Conservation (phyloP, 2,797 vertebrate genomes). For the Petrocephalus schoutedeni region DNA sequence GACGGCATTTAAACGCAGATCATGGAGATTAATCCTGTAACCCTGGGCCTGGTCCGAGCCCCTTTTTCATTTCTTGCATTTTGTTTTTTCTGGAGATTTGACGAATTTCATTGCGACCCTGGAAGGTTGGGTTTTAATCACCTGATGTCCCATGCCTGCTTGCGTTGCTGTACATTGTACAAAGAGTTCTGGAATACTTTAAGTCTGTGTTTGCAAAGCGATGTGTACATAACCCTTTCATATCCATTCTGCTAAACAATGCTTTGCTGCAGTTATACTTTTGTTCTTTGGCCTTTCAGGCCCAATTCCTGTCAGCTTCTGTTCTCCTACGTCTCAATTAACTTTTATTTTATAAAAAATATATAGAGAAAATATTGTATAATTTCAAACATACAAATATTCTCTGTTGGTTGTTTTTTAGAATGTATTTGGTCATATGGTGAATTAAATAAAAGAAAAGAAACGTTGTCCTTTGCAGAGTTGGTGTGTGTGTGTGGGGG, state of each 20-base stretch:
- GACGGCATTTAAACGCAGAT: not conserved
- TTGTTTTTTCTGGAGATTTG: not conserved
- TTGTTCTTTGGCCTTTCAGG: not conserved
- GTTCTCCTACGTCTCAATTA: not conserved
- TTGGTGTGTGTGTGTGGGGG: not conserved
- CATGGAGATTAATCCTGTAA: not conserved
- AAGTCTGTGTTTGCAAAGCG: not conserved
- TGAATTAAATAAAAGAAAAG: constrained; percentile 63
- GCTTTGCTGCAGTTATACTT: not conserved
- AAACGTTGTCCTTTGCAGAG: constrained; percentile 29
- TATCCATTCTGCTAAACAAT: not conserved
- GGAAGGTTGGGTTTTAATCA: not conserved
- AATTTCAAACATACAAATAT: constrained; percentile 64
- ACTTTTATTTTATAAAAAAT: constrained; percentile 67
- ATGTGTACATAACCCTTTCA: not conserved
- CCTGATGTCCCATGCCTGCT: not conserved
- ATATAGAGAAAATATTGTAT: constrained; percentile 69
- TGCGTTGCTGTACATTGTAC: not conserved
- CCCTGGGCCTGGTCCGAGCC: not conserved
- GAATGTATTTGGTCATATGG: constrained; percentile 72
- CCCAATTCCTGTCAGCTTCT: not conserved
- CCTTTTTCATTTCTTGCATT: not conserved
- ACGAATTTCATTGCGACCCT: constrained; percentile 2
- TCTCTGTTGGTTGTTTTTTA: constrained; percentile 43
- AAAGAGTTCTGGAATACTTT: not conserved